A percentile compares a stretch with the other conserved stretches of the same genome.
Evolutionary conservation across 2,113 vertebrate genomes (phyloP).

Genomic region (Cochlearius cochlearius): DNA sequence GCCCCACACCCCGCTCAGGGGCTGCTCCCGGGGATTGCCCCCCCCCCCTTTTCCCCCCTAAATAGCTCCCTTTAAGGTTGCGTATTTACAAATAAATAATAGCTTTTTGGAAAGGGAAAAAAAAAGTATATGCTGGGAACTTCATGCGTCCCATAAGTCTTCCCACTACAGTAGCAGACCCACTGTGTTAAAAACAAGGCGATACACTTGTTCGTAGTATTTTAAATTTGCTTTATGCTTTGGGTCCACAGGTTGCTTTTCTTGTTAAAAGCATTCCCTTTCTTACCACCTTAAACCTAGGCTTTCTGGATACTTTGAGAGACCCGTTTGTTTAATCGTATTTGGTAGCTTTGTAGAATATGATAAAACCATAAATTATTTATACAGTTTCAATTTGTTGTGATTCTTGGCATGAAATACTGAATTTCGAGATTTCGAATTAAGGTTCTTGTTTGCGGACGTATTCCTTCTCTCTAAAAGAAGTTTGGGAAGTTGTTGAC

Average conservation of each 20-base stretch:
- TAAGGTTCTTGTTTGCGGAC: neutral
- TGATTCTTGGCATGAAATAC: neutral
- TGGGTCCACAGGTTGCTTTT: neutral
- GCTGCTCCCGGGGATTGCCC: neutral
- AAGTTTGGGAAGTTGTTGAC: constrained; percentile 60
- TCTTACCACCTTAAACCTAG: neutral
- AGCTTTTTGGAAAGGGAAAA: neutral
- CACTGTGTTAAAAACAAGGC: neutral
- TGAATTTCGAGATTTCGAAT: neutral
- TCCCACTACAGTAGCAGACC: neutral
- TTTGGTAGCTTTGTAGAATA: neutral
- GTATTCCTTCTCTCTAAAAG: neutral
- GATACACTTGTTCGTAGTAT: neutral
- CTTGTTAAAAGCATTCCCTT: neutral
- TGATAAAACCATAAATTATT: neutral
- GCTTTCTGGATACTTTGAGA: neutral
- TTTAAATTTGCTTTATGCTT: neutral
- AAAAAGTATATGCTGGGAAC: neutral
- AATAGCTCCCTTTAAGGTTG: neutral
- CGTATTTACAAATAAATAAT: neutral
- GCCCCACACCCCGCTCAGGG: neutral
- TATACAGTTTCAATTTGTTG: neutral
- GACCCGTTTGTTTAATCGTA: neutral
- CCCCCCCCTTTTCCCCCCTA: rapidly evolving
- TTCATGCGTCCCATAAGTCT: neutral